These are phyloP conservation scores for Muscicapa comitata DNA, from an alignment of 2,797 vertebrate species.

Conservation along the genomic window DNA sequence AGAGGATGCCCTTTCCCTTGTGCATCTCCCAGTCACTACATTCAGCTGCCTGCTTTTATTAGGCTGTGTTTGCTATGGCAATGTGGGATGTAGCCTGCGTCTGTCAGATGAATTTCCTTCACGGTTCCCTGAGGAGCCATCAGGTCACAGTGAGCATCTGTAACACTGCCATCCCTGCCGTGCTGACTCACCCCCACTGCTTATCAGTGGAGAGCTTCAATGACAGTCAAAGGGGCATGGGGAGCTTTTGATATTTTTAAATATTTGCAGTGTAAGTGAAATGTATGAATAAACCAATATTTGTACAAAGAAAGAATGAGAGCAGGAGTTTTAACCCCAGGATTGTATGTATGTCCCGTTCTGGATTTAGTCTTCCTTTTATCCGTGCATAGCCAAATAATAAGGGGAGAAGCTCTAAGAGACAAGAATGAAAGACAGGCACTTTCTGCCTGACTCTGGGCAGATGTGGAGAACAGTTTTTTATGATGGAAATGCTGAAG, in stretches of 20 bases:
- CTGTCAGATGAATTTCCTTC: background rate
- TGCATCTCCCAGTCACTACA: background rate
- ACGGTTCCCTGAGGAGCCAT: background rate
- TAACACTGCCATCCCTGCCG: background rate
- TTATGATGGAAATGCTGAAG: background rate
- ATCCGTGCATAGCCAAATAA: background rate
- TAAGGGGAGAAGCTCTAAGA: background rate
- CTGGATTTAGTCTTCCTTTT: background rate
- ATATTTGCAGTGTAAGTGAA: background rate
- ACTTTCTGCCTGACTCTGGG: background rate
- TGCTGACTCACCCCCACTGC: background rate
- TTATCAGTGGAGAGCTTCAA: background rate
- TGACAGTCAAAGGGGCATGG: background rate
- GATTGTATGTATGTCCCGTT: background rate
- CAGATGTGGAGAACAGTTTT: background rate
- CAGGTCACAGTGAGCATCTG: background rate
- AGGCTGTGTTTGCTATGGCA: background rate
- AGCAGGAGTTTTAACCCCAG: background rate
- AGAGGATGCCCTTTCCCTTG: background rate
- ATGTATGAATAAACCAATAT: background rate
- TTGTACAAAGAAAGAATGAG: background rate
- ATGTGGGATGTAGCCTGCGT: rapidly evolving
- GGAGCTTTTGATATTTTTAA: background rate
- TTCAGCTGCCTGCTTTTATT: background rate
- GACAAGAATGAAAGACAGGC: background rate